Conservation (phyloP, 2,888 invertebrate species). For the Watsonalla cultraria region DNA sequence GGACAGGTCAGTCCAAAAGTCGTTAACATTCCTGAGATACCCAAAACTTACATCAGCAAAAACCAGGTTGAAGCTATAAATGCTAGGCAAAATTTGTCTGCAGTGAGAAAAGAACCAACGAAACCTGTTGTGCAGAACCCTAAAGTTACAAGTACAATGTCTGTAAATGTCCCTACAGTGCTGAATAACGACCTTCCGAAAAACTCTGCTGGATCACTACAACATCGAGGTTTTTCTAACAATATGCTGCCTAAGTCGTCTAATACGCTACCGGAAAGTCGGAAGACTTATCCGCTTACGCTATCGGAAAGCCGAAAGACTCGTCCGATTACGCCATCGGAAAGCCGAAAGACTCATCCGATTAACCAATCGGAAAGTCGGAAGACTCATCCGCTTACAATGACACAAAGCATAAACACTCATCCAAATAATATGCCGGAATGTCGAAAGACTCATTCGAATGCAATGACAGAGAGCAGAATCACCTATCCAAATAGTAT, state of each 20-base stretch:
- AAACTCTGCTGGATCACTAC: not conserved
- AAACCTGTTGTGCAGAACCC: not conserved
- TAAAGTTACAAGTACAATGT: not conserved
- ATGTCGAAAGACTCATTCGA: too few relatives aligned
- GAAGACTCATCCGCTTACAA: too few relatives aligned
- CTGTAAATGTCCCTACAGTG: not conserved
- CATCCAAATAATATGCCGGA: too few relatives aligned
- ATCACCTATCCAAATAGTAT: too few relatives aligned
- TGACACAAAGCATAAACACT: too few relatives aligned
- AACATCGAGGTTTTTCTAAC: not conserved
- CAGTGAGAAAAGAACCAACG: not conserved
- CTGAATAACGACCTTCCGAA: not conserved
- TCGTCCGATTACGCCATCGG: not conserved
- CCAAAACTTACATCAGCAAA: slow-evolving; percentile 42
- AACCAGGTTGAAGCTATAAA: slow-evolving; percentile 24
- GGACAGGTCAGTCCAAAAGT: slow-evolving; percentile 26
- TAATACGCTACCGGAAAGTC: not conserved
- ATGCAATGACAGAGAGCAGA: too few relatives aligned
- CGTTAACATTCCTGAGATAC: slow-evolving; percentile 29
- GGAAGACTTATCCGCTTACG: too few relatives aligned
- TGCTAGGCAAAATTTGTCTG: not conserved
- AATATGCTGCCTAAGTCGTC: not conserved
- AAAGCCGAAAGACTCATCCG: too few relatives aligned
- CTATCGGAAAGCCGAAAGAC: not conserved
- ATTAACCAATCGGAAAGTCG: too few relatives aligned